Conservation (phyloP, 2,797 vertebrate species). For the Anas capensis region DNA sequence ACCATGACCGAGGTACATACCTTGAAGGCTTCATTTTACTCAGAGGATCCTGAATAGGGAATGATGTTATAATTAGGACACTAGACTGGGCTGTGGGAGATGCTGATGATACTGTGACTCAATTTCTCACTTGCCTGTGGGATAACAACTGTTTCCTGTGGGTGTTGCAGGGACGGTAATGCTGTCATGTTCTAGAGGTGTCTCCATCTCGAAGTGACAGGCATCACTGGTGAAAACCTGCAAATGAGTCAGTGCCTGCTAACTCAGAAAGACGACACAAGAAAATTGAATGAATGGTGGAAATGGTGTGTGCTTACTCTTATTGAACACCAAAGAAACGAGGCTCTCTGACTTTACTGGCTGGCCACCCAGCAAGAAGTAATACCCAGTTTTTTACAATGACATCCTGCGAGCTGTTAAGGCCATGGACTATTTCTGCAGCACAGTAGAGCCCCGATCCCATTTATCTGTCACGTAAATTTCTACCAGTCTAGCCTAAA, state of each 20-base stretch:
- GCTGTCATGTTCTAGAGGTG: constrained; percentile 41
- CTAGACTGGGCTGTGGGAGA: constrained; percentile 18
- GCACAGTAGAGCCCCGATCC: neutral
- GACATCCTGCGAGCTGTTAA: neutral
- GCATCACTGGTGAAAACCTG: neutral
- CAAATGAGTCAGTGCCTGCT: neutral
- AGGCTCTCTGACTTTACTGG: neutral
- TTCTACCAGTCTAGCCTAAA: neutral
- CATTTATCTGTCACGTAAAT: neutral
- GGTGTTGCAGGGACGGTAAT: constrained; percentile 27
- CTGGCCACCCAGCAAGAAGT: neutral
- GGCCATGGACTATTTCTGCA: neutral
- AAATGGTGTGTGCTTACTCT: neutral
- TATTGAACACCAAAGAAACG: neutral
- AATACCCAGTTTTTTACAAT: neutral
- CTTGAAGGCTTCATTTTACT: neutral
- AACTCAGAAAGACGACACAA: neutral
- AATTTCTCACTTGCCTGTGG: constrained; percentile 62
- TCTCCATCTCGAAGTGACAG: constrained; percentile 27
- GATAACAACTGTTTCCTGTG: constrained; percentile 58
- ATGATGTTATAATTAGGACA: constrained; percentile 46
- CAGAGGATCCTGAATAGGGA: neutral
- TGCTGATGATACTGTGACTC: constrained; percentile 44
- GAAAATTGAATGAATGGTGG: neutral
- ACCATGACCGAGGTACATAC: neutral